Evolutionary conservation across 1,140 invertebrate genomes (phyloP).

Genomic region (Trichonephila clavipes): DNA sequence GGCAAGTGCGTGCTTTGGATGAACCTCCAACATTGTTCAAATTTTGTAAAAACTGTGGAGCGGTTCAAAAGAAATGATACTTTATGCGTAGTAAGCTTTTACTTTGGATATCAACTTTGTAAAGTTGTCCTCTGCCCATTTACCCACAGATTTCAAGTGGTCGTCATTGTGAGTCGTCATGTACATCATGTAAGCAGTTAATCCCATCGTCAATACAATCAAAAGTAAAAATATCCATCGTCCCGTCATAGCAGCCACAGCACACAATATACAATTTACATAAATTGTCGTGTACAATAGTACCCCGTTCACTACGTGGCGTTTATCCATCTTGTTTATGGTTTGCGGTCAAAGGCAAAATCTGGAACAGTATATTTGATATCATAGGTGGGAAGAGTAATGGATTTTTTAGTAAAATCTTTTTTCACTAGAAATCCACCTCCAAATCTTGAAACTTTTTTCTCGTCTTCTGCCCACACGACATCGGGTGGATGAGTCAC

Average conservation of each 20-base stretch:
- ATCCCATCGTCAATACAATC: slow-evolving; percentile 15
- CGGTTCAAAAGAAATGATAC: neutral
- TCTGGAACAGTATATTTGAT: neutral
- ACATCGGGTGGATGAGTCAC: neutral
- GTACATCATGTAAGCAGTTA: slow-evolving; percentile 28
- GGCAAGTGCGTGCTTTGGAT: neutral
- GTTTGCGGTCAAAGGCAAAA: neutral
- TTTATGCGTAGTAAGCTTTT: neutral
- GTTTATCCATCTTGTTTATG: neutral
- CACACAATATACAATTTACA: neutral
- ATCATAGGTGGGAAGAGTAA: neutral
- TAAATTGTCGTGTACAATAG: slow-evolving; percentile 35
- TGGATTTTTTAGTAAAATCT: neutral
- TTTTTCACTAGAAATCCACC: neutral
- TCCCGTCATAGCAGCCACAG: neutral
- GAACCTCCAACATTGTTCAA: neutral
- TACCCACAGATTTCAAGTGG: neutral
- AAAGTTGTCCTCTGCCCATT: neutral
- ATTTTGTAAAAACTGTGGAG: neutral
- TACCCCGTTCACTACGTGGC: slow-evolving; percentile 12
- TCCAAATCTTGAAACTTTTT: neutral
- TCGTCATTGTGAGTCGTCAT: neutral
- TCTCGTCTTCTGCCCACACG: neutral
- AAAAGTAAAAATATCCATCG: slow-evolving; percentile 31
- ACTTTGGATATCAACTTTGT: neutral